Evolutionary conservation across 2,888 invertebrate genomes (phyloP).

Genomic region (Noctuana brunneofusca): DNA sequence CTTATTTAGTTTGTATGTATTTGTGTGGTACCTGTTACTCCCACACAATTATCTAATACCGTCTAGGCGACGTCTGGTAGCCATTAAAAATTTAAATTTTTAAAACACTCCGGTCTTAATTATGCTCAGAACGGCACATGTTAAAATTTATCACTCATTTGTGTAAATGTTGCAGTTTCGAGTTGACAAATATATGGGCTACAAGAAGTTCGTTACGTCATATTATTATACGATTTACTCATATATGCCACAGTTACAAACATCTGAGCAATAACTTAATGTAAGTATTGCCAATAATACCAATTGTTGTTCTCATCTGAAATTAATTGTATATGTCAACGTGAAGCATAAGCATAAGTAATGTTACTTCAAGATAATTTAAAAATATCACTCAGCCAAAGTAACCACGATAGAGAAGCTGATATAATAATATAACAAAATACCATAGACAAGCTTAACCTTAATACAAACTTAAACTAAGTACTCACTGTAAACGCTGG

Average conservation of each 20-base stretch:
- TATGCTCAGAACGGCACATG: slow-evolving; percentile 6
- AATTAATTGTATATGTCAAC: no score
- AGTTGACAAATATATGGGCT: not conserved
- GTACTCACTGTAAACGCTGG: slow-evolving; percentile 92
- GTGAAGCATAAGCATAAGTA: no score
- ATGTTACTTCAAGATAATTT: no score
- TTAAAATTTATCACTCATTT: not conserved
- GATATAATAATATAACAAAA: no score
- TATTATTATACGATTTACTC: no score
- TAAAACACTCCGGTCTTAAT: slow-evolving; percentile 5
- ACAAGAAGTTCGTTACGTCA: not conserved
- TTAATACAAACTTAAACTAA: not conserved
- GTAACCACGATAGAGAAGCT: no score
- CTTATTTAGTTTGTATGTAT: not conserved
- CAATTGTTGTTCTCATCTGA: no score
- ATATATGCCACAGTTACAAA: no score
- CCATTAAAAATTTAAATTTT: slow-evolving; percentile 41
- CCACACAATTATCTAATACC: slow-evolving; percentile 1
- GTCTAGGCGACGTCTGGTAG: slow-evolving; percentile 51
- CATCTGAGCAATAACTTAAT: no score
- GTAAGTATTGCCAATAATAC: no score
- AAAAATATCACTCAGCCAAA: no score
- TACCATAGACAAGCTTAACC: no score
- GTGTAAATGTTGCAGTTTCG: not conserved
- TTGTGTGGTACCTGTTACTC: not conserved